A percentile compares a stretch with the other conserved stretches of the same genome.
phyloP scores from a whole-genome alignment of 2,888 invertebrate genomes.

The Eupithecia exiguata region DNA sequence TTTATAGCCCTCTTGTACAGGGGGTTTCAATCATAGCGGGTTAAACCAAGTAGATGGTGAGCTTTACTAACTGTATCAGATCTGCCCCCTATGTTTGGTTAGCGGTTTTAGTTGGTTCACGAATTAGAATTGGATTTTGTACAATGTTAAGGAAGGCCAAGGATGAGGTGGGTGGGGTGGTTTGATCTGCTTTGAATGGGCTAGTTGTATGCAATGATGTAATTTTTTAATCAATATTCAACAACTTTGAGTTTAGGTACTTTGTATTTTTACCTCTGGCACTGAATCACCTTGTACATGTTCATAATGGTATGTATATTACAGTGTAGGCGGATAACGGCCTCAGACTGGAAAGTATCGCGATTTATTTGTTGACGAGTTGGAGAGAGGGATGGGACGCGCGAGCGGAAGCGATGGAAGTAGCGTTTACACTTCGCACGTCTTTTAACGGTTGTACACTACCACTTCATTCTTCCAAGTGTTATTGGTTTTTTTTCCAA shows the following conservation, averaged over 20 bases:
- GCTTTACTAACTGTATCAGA: neutral
- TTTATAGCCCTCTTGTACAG: neutral
- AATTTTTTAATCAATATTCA: no score
- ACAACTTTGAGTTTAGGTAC: no score
- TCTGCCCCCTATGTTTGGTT: neutral
- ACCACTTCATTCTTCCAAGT: neutral
- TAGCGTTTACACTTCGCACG: neutral
- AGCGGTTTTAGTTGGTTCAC: neutral
- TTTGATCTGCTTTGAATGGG: neutral
- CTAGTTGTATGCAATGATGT: no score
- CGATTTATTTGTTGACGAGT: slow-evolving; percentile 19
- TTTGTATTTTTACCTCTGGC: neutral
- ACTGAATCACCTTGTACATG: neutral
- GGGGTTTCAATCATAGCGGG: neutral
- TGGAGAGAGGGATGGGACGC: neutral
- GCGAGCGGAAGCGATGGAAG: neutral
- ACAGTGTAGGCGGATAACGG: slow-evolving; percentile 16
- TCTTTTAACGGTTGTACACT: neutral
- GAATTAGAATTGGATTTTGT: neutral
- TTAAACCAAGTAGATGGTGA: neutral
- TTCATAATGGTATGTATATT: neutral
- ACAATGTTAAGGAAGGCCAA: neutral
- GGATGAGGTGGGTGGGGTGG: neutral
- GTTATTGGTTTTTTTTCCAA: neutral
- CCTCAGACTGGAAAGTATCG: slow-evolving; percentile 7